Percentiles rank a stretch among this genome's conserved stretches.
Conservation (phyloP, 2,888 invertebrate species). For the Steinernema carpocapsae region DNA sequence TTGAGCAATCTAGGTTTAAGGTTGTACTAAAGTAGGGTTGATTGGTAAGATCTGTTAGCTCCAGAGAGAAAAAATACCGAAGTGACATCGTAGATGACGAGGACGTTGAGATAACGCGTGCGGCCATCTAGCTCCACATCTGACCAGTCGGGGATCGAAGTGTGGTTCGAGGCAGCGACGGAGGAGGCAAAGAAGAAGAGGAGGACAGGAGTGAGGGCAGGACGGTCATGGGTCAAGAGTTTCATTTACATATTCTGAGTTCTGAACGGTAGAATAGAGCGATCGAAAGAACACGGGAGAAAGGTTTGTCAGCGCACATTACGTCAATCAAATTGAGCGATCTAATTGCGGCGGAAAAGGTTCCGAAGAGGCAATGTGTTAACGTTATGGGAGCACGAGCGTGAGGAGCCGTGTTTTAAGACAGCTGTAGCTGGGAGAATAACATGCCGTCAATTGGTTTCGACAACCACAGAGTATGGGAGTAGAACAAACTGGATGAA, state of each 20-base stretch:
- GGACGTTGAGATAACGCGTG: background rate
- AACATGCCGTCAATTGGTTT: too few species aligned
- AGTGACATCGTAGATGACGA: conserved; percentile 15
- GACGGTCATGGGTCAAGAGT: background rate
- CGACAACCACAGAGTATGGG: too few species aligned
- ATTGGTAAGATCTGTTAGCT: background rate
- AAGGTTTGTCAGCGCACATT: conserved; percentile 14
- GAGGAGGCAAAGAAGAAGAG: background rate
- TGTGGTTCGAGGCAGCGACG: background rate
- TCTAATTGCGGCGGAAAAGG: conserved; percentile 20
- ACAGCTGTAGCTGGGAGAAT: too few species aligned
- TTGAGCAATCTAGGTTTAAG: conserved; percentile 16
- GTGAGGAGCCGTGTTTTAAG: too few species aligned
- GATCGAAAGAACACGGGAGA: background rate
- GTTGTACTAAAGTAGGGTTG: conserved; percentile 8
- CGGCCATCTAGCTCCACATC: conserved; percentile 3
- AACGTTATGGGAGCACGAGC: conserved; percentile 18
- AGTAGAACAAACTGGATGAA: too few species aligned
- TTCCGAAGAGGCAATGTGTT: conserved; percentile 11
- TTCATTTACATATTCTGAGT: conserved; percentile 24
- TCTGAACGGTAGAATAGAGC: background rate
- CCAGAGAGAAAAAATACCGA: background rate
- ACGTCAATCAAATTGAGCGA: conserved; percentile 18
- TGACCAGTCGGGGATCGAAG: conserved; percentile 23
- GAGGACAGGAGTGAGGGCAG: conserved; percentile 2